Evolutionary conservation across 2,113 vertebrate species (phyloP), one percentile per base, ranked within the genome.

Genomic region (Cynoglossus semilaevis): DNA sequence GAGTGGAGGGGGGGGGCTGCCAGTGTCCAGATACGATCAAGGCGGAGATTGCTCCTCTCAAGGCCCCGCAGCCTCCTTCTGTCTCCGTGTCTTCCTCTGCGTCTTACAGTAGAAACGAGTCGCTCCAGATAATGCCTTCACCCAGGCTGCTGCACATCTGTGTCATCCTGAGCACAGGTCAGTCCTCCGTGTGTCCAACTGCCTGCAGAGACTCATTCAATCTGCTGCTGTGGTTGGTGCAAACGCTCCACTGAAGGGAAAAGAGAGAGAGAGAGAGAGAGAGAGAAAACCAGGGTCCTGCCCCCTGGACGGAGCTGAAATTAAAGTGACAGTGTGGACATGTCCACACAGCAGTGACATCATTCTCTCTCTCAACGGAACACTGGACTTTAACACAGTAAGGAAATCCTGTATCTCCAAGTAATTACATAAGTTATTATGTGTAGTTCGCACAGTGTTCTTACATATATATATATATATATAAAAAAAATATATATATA

Each of bases 301-400:
- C 93, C 94, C 91, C 88, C 82, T 86, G 84, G 60, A 79, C 72
- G 51, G 72, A 76, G 41, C 56, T 50, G 53, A 57, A 77, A 75
- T 91, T 91, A 90, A 91, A 91, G 89, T 8, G 85, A 86, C 84
- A 88, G 81, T 62, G n/a, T 77, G 75, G 63, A 69, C 51, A 76
- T 19, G 67, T 62, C 67, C 44, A 53, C 55, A 58, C 44, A 12
- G 11, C 34, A 58, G 42, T 85, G 83, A 88, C 78, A 60, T 77
- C 78, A 83, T 14, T 63, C 6, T 12, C 38, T 29, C 3, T 29
- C 10, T 41, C 38, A 13, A 9, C 10, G 9, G 9, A 40, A 13
- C 36, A 37, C 37, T 11, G 37, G 22, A 29, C 22, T 29, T 29
- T 29, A 29, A 29, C 3, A 29, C 22, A 29, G 22, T 29, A 6